phyloP scores from a whole-genome alignment of 2,888 invertebrate genomes.

The Catocala sponsa region DNA sequence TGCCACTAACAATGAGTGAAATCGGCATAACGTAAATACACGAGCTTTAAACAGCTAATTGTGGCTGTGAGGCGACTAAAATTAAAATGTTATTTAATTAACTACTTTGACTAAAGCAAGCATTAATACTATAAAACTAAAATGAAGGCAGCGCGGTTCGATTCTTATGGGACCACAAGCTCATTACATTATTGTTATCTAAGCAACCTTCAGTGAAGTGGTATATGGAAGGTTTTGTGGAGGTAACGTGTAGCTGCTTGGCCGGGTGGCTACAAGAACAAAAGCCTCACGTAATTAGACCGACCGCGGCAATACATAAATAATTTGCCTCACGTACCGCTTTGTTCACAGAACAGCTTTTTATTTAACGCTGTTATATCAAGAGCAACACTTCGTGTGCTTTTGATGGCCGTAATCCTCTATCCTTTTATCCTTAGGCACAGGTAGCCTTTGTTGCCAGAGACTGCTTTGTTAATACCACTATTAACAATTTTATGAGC shows the following conservation, averaged over 20 bases:
- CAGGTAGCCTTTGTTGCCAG: conserved; percentile 53
- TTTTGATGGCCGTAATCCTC: conserved; percentile 77
- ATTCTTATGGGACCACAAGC: conserved; percentile 64
- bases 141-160: conserved; percentile 50
- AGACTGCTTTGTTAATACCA: conserved; percentile 57
- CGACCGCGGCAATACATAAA: conserved; percentile 86
- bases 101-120: conserved; percentile 11
- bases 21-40: too few species aligned
- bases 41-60: too few species aligned
- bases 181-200: conserved; percentile 79
- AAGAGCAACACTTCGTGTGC: conserved; percentile 80
- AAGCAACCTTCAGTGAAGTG: conserved; percentile 56
- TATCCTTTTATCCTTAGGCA: conserved; percentile 70
- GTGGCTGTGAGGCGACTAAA: too few species aligned
- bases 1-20: too few species aligned
- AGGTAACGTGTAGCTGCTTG: conserved; percentile 67
- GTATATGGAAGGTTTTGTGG: conserved; percentile 61
- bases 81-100: conserved; percentile 17
- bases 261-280: conserved; percentile 75
- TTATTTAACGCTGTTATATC: conserved; percentile 84
- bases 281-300: conserved; percentile 86
- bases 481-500: conserved; percentile 53
- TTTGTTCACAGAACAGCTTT: conserved; percentile 84
- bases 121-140: conserved; percentile 41
- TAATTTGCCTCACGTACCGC: conserved; percentile 86